Percentiles rank a stretch among this genome's conserved stretches.
Conservation (phyloP, 2,888 invertebrate species). For the Criorhina ranunculi region DNA sequence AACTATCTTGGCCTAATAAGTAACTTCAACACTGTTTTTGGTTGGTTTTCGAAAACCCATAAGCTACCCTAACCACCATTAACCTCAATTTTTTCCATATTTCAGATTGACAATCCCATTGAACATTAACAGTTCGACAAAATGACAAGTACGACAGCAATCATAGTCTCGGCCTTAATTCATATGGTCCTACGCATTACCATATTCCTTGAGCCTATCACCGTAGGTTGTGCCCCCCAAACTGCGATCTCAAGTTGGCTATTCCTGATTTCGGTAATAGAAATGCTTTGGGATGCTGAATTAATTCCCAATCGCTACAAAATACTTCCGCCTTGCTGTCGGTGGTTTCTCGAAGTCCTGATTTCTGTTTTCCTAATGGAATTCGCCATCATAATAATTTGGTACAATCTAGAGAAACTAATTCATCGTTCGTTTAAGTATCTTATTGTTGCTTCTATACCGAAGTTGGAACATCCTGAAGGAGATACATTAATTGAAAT, state of each 20-base stretch:
- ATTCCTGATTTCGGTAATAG: constrained; percentile 38
- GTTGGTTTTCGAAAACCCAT: too few relatives aligned
- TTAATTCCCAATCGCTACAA: constrained; percentile 46
- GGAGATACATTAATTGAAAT: constrained; percentile 14
- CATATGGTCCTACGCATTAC: constrained; percentile 31
- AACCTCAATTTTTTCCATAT: neutral
- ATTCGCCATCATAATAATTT: constrained; percentile 42
- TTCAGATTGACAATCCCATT: neutral
- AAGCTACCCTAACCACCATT: too few relatives aligned
- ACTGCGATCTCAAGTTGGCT: constrained; percentile 51
- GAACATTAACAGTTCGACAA: too few relatives aligned
- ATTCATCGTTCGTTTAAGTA: constrained; percentile 10
- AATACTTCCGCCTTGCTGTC: constrained; percentile 12
- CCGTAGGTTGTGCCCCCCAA: neutral
- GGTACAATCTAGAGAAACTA: constrained; percentile 54
- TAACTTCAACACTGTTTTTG: too few relatives aligned
- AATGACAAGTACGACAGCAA: constrained; percentile 36
- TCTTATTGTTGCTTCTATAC: neutral
- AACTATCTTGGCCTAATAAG: too few relatives aligned
- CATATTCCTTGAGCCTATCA: constrained; percentile 38
- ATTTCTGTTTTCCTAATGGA: constrained; percentile 31
- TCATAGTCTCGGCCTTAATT: constrained; percentile 23
- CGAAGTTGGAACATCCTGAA: neutral
- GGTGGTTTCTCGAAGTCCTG: constrained; percentile 31
- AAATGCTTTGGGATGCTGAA: constrained; percentile 54